Percentiles rank a stretch among this genome's conserved stretches.
Conservation (phyloP, 2,113 vertebrate species). For the Alethe castanea region DNA sequence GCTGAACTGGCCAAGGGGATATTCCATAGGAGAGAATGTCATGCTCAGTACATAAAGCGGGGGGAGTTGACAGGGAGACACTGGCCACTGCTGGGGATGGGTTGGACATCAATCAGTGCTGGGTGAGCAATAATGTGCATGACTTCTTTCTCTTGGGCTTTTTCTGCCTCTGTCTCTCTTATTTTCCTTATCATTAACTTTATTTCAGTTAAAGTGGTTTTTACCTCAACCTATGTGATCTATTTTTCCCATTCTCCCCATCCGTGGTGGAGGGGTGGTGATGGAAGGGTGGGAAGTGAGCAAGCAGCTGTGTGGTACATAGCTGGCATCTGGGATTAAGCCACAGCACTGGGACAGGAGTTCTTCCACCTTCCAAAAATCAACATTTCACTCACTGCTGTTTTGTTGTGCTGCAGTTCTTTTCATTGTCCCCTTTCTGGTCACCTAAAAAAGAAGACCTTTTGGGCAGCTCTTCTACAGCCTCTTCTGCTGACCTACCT, state of each 20-base stretch:
- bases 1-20: not conserved
- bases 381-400: not conserved
- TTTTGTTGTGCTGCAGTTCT: not conserved
- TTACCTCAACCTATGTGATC: not conserved
- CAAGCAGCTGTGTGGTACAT: accelerated
- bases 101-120: too few relatives aligned
- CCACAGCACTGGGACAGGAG: not conserved
- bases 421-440: not conserved
- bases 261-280: too few relatives aligned
- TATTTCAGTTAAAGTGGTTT: not conserved
- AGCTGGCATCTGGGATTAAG: not conserved
- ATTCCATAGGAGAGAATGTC: not conserved
- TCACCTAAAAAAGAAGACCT: not conserved
- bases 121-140: not conserved
- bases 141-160: not conserved
- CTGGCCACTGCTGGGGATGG: not conserved
- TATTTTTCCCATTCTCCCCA: not conserved
- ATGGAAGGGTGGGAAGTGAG: not conserved
- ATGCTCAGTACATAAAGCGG: not conserved
- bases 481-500: not conserved
- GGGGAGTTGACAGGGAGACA: not conserved
- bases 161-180: not conserved
- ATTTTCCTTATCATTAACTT: not conserved
- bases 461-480: not conserved
- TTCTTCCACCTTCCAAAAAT: not conserved